Base-by-base conservation (phyloP, 2,113 vertebrate species). In the Aphyosemion australe region DNA sequence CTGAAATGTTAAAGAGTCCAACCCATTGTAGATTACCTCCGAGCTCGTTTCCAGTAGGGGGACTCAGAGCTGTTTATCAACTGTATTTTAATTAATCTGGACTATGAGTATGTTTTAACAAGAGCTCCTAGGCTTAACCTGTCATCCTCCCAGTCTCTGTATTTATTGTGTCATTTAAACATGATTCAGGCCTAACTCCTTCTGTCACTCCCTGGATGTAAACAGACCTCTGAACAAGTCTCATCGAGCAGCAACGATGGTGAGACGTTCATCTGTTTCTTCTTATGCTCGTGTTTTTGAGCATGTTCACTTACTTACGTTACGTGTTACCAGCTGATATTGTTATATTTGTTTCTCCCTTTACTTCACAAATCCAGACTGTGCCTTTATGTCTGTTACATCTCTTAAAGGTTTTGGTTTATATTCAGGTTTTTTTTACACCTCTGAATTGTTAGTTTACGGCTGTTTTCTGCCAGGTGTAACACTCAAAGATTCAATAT, bases 191-290 rank as follows among this genome's bases (percentile, higher is more conserved):
- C 60, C 69, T 73, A 45, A 73, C 12, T 6, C 2, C 70, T 1
- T 69, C n/a, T 19, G 34, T 31, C n/a, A 41, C 5, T 37, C 16
- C 3, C 26, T 45, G 3, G 37, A 13, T 63, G 21, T 49, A 21
- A 45, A 64, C 69, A 83, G 80, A 48, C 64, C 41, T 14, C 46
- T 43, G 45, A 5, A 26, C 57, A 45, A 51, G 59, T 55, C 4
- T 26, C 34, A 32, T 12, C 32, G 16, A 11, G 16, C 43, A 47
- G 21, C 48, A 49, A 86, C 6, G 0, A 90, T 90, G 89, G 89
- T 89, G 73, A 83, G 83, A 58, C 0, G 43, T 56, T 8, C 5
- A 21, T 56, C 4, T 46, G 11, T 37, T 20, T 41, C 12, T 37
- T 10, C 12, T 19, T 7, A 10, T 37, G 34, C 9, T 7, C 34